Evolutionary conservation across 2,797 vertebrate species (phyloP), one percentile per base, ranked within the genome.

Genomic region (Podargus strigoides): DNA sequence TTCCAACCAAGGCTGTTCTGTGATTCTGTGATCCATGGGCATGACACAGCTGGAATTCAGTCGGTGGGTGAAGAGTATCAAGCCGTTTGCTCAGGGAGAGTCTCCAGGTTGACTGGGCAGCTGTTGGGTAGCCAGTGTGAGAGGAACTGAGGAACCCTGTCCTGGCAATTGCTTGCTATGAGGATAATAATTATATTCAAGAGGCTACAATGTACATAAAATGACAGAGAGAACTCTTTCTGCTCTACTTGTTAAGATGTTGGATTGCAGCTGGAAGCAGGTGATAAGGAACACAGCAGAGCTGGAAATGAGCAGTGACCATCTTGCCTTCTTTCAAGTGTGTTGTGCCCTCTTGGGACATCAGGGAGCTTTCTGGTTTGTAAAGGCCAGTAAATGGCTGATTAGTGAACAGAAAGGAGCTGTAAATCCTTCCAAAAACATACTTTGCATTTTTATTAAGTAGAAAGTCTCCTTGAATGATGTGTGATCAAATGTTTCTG

Each of bases 361-460:
- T 77, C 42, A 79, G 34, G 41, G 49, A 89, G 82, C 50, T 91
- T 95, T 97, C 76, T 89, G 82, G 75, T 89, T 87, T 95, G 76
- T 75, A 78, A 95, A 96, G 88, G 78, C 75, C 85, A 89, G 76
- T 81, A 84, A 95, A 90, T 89, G 70, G 84, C 78, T 94, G 91
- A 93, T 96, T 91, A 95, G 82, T 77, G 94, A 96, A 70, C 56
- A 90, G 58, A 94, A 94, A 76, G 58, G 55, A 94, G 75, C 60
- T 91, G 76, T 86, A 93, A 94, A 94, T 94, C 90, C 87, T 94
- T 94, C 75, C 66, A 72, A 90, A 95, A 94, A 75, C 85, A 80
- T 76, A 73, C 75, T 87, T 93, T 90, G 84, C 86, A 70, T 96
- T 94, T 95, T 94, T 94, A 91, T 93, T 89, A 94, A 87, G 89